These are phyloP conservation scores for Halictus quadricinctus DNA, from an alignment of 2,888 invertebrate species.

Conservation along the genomic window DNA sequence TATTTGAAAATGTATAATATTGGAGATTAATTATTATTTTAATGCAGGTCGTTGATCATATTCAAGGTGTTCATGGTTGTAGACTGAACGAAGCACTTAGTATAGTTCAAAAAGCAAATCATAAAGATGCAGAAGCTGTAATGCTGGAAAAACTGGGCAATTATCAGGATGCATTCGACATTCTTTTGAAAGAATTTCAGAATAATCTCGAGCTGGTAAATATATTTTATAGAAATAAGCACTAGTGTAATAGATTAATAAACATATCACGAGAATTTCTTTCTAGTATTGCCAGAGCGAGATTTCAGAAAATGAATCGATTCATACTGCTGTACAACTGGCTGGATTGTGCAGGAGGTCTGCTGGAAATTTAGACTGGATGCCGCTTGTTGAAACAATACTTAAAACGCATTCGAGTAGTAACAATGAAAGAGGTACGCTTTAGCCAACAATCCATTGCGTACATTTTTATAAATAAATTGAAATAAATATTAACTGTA, in stretches of 20 bases:
- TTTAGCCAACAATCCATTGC: background rate
- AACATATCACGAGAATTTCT: slow-evolving; percentile 6
- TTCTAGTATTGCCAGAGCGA: slow-evolving; percentile 68
- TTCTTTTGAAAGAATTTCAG: slow-evolving; percentile 84
- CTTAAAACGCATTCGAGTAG: slow-evolving; percentile 74
- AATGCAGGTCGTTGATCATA: slow-evolving; percentile 75
- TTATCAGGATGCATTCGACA: slow-evolving; percentile 87
- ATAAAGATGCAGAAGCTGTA: slow-evolving; percentile 88
- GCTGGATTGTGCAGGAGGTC: slow-evolving; percentile 79
- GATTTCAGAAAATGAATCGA: slow-evolving; percentile 72
- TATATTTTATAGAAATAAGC: slow-evolving; percentile 37
- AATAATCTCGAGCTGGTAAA: slow-evolving; percentile 75
- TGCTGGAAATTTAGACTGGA: slow-evolving; percentile 80
- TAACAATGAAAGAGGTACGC: slow-evolving; percentile 70
- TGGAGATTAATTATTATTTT: slow-evolving; percentile 11
- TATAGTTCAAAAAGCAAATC: slow-evolving; percentile 86
- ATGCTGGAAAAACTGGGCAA: slow-evolving; percentile 90
- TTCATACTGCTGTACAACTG: slow-evolving; percentile 74
- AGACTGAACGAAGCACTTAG: slow-evolving; percentile 86
- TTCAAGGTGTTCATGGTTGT: slow-evolving; percentile 82
- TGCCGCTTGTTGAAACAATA: slow-evolving; percentile 79
- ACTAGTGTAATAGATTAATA: background rate
- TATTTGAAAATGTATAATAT: background rate
- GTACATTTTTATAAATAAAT: background rate
- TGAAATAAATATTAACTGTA: slow-evolving; percentile 29